Conservation (phyloP, 2,797 vertebrate genomes). For the Rhynchonycteris naso region DNA sequence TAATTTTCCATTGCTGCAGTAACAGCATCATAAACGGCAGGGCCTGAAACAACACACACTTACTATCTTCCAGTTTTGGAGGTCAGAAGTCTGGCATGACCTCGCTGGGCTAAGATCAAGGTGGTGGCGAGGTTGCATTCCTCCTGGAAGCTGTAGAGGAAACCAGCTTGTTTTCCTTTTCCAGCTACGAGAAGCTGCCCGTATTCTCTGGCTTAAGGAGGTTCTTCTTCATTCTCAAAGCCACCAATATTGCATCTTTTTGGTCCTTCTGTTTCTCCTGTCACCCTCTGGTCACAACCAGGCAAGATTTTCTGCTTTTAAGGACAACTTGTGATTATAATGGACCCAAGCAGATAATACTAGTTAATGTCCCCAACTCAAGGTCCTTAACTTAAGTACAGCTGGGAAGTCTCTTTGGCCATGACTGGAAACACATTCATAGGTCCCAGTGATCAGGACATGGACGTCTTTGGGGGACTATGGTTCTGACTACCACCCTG, state of each 20-base stretch:
- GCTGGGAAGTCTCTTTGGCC: background rate
- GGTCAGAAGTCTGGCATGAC: background rate
- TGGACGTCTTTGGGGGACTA: background rate
- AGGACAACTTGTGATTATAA: background rate
- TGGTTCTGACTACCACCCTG: background rate
- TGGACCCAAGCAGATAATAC: background rate
- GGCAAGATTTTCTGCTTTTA: background rate
- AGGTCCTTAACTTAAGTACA: background rate
- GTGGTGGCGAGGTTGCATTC: background rate
- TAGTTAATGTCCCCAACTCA: background rate
- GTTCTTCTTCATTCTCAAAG: background rate
- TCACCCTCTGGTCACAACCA: background rate
- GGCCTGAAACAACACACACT: background rate
- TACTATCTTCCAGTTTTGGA: background rate
- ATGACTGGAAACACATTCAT: accelerated
- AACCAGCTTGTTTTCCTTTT: background rate
- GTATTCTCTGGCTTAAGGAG: background rate
- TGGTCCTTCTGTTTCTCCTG: background rate
- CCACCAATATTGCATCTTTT: background rate
- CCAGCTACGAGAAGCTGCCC: background rate
- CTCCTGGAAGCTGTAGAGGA: background rate
- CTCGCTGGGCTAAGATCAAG: background rate
- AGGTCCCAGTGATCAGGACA: background rate
- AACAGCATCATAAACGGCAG: background rate
- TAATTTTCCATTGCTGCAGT: background rate